These are phyloP conservation scores for Neodiprion lecontei DNA, from an alignment of 1,140 invertebrate genomes.

Conservation along the genomic window DNA sequence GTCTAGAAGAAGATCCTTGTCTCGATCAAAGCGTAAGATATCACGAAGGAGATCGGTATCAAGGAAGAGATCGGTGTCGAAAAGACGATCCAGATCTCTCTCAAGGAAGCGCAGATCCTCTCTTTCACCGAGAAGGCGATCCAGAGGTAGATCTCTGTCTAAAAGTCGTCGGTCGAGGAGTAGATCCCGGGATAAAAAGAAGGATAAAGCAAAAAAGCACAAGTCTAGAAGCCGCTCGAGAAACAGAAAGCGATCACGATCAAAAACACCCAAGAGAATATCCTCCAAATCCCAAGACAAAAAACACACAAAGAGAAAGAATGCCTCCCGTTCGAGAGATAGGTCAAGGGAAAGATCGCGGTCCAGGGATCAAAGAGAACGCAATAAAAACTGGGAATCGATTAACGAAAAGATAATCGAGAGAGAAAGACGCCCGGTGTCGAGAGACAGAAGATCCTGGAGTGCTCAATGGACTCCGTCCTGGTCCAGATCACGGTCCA, in stretches of 20 bases:
- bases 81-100: slow-evolving; percentile 40
- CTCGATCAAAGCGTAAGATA: slow-evolving; percentile 36
- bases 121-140: slow-evolving; percentile 41
- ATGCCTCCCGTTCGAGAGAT: slow-evolving; percentile 40
- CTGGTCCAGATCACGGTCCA: slow-evolving; percentile 61
- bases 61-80: slow-evolving; percentile 39
- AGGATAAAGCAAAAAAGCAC: slow-evolving; percentile 53
- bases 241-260: slow-evolving; percentile 44
- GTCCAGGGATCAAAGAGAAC: slow-evolving; percentile 40
- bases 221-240: slow-evolving; percentile 48
- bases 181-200: slow-evolving; percentile 48
- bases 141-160: slow-evolving; percentile 42
- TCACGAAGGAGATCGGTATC: slow-evolving; percentile 41
- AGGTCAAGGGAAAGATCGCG: slow-evolving; percentile 45
- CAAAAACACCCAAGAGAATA: slow-evolving; percentile 40
- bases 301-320: slow-evolving; percentile 48
- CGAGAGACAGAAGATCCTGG: slow-evolving; percentile 38
- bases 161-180: slow-evolving; percentile 46
- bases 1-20: slow-evolving; percentile 48
- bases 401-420: slow-evolving; percentile 43
- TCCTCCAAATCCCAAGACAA: slow-evolving; percentile 47
- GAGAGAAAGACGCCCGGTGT: slow-evolving; percentile 36
- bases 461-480: slow-evolving; percentile 59
- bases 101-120: slow-evolving; percentile 38
- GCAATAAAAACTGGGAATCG: slow-evolving; percentile 50